Evolutionary conservation across 2,113 vertebrate species (phyloP).

Genomic region (Myiozetetes cayanensis): DNA sequence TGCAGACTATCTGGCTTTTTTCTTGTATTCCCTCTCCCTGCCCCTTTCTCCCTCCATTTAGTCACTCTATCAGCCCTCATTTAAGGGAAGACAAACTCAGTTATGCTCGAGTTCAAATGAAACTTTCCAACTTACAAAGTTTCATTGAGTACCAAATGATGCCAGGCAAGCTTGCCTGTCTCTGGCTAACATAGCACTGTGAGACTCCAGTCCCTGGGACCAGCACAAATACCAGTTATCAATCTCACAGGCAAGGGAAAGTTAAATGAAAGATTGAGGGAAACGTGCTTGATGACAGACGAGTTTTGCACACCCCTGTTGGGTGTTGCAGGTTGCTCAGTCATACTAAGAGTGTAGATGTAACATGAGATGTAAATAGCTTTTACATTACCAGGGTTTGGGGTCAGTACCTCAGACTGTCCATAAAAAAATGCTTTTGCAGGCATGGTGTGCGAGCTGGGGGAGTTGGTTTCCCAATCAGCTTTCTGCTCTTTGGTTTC

Average conservation of each 20-base stretch:
- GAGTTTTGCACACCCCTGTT: neutral
- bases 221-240: neutral
- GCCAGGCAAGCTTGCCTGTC: conserved; percentile 7
- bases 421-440: neutral
- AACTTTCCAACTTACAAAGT: conserved; percentile 30
- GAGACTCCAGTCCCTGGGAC: neutral
- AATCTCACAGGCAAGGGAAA: neutral
- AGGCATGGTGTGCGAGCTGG: rapidly evolving
- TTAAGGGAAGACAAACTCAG: conserved; percentile 36
- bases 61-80: neutral
- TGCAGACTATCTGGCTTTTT: neutral
- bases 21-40: neutral
- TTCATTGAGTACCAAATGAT: conserved; percentile 62
- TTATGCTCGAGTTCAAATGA: conserved; percentile 27
- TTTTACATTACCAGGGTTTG: neutral
- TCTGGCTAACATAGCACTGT: neutral
- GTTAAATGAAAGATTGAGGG: conserved; percentile 8
- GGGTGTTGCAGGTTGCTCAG: neutral
- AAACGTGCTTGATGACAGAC: neutral
- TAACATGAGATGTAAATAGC: neutral
- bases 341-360: neutral
- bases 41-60: neutral
- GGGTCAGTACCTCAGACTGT: neutral
- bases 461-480: neutral
- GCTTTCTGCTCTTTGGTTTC: neutral